Conservation (phyloP, 2,888 invertebrate genomes). For the Cactoblastis cactorum region DNA sequence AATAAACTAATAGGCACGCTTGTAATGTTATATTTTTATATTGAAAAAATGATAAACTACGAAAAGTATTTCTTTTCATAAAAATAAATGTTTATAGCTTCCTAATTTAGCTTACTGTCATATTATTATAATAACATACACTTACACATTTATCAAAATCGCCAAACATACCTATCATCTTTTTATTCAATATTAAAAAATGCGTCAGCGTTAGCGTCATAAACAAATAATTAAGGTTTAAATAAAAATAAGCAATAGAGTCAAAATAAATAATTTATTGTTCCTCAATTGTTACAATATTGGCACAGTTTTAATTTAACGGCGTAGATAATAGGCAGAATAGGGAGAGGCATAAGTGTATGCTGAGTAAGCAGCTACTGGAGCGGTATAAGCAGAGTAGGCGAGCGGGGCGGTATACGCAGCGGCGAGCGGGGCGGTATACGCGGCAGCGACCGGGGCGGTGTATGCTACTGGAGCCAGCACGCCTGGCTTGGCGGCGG, state of each 20-base stretch:
- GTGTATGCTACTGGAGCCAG: slow-evolving; percentile 42
- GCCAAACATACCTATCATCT: too few species aligned
- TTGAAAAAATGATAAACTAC: too few species aligned
- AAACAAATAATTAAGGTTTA: too few species aligned
- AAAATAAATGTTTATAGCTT: too few species aligned
- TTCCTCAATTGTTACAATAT: background rate
- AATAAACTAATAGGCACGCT: too few species aligned
- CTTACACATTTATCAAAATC: too few species aligned
- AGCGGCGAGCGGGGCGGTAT: slow-evolving; percentile 53
- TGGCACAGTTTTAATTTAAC: background rate
- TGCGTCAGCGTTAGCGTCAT: too few species aligned
- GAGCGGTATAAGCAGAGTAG: slow-evolving; percentile 35
- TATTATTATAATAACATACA: too few species aligned
- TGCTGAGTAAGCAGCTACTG: slow-evolving; percentile 45
- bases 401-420: slow-evolving; percentile 57
- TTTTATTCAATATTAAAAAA: too few species aligned
- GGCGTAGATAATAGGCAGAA: slow-evolving; percentile 16
- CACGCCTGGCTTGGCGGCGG: slow-evolving; percentile 49
- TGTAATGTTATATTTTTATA: too few species aligned
- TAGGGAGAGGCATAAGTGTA: slow-evolving; percentile 51
- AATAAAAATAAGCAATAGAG: background rate
- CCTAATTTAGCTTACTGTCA: too few species aligned
- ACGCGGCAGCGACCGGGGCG: slow-evolving; percentile 43
- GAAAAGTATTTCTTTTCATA: too few species aligned
- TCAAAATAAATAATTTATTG: background rate